Conservation (phyloP, 1,140 invertebrate species). For the Megathymus violae region DNA sequence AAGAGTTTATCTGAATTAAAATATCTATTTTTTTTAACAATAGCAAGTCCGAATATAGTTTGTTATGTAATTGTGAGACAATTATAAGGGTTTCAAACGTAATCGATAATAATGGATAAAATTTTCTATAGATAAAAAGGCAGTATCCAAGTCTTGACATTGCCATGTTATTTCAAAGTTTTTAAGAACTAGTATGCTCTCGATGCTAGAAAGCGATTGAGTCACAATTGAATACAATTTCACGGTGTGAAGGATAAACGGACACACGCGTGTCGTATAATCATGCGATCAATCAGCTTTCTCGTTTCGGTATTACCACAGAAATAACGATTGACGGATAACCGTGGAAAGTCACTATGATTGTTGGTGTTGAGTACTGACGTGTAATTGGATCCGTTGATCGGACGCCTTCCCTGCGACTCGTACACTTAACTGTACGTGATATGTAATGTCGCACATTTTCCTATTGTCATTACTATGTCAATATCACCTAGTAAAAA, state of each 20-base stretch:
- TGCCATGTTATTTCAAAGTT: conserved; percentile 9
- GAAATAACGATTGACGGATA: conserved; percentile 39
- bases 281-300: conserved; percentile 56
- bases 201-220: conserved; percentile 53
- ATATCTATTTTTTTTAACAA: too few species aligned
- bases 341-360: conserved; percentile 46
- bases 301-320: conserved; percentile 44
- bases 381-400: conserved; percentile 46
- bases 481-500: too few species aligned
- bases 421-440: background rate
- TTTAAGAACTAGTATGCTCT: conserved; percentile 4
- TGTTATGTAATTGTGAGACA: background rate
- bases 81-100: background rate
- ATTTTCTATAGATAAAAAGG: background rate
- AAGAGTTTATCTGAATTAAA: too few species aligned
- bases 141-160: background rate
- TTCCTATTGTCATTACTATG: background rate
- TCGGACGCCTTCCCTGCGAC: conserved; percentile 2
- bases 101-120: background rate
- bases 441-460: background rate
- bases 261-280: conserved; percentile 49
- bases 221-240: conserved; percentile 60
- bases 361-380: conserved; percentile 44
- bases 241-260: conserved; percentile 53
- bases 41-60: too few species aligned